phyloP scores from a whole-genome alignment of 2,797 vertebrate species.

The Galaxias olidus region DNA sequence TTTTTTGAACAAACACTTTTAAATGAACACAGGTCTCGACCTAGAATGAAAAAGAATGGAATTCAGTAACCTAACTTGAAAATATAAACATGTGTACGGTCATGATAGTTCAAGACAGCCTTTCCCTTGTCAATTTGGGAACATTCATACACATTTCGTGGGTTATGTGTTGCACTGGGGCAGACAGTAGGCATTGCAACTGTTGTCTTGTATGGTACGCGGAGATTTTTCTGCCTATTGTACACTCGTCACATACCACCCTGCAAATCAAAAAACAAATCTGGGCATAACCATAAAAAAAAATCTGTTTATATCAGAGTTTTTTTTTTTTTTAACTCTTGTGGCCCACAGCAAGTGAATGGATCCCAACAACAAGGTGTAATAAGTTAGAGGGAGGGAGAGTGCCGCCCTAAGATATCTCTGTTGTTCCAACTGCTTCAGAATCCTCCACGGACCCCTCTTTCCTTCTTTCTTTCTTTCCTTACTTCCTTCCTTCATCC shows the following conservation, averaged over 20 bases:
- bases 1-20: too few species aligned
- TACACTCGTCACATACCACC: too few species aligned
- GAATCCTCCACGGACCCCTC: constrained; percentile 37
- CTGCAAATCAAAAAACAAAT: too few species aligned
- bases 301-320: constrained; percentile 16
- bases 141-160: too few species aligned
- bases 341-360: constrained; percentile 23
- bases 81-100: background rate
- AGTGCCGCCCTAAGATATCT: background rate
- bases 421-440: constrained; percentile 30
- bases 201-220: too few species aligned
- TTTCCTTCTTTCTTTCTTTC: background rate
- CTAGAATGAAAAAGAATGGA: too few species aligned
- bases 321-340: constrained; percentile 35
- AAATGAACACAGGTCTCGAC: too few species aligned
- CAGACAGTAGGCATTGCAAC: too few species aligned
- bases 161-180: too few species aligned
- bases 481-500: constrained; percentile 9
- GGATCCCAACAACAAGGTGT: background rate
- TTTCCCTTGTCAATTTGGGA: too few species aligned
- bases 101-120: too few species aligned
- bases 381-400: constrained; percentile 28
- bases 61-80: constrained; percentile 24
- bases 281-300: background rate
- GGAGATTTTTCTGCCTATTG: too few species aligned